Evolutionary conservation across 2,113 vertebrate genomes (phyloP).

Genomic region (Pomatorhinus ruficollis): DNA sequence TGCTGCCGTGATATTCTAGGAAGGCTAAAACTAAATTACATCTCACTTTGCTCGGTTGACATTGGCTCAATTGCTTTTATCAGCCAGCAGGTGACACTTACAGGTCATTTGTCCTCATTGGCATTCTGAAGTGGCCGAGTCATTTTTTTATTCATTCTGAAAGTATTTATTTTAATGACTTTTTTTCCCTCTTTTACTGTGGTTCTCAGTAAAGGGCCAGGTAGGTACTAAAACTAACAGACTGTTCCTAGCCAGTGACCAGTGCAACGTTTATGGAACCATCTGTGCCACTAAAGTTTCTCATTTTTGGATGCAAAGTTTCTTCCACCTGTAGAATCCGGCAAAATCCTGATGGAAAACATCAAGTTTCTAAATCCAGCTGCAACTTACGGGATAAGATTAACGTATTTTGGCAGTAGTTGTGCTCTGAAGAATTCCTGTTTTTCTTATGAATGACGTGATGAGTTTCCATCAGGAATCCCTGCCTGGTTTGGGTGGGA

Average conservation of each 20-base stretch:
- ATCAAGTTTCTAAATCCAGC: background rate
- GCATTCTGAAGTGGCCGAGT: slow-evolving; percentile 6
- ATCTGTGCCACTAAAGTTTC: background rate
- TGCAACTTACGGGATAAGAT: background rate
- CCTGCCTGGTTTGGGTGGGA: background rate
- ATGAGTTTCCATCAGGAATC: background rate
- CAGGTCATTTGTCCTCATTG: background rate
- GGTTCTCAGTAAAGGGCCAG: background rate
- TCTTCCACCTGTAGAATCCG: background rate
- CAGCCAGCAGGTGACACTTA: background rate
- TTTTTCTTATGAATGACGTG: background rate
- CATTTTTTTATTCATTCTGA: background rate
- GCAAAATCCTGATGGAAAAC: background rate
- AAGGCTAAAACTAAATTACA: background rate
- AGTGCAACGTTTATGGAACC: background rate
- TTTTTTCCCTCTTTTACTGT: background rate
- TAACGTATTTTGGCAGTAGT: background rate
- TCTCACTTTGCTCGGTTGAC: background rate
- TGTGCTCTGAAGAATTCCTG: background rate
- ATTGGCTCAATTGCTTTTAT: background rate
- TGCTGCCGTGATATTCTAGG: background rate
- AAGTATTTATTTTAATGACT: background rate
- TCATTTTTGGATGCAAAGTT: background rate
- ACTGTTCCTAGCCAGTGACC: background rate
- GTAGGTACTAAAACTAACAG: background rate